Evolutionary conservation across 1,140 invertebrate genomes (phyloP).

Genomic region (Conopomorpha cramerella): DNA sequence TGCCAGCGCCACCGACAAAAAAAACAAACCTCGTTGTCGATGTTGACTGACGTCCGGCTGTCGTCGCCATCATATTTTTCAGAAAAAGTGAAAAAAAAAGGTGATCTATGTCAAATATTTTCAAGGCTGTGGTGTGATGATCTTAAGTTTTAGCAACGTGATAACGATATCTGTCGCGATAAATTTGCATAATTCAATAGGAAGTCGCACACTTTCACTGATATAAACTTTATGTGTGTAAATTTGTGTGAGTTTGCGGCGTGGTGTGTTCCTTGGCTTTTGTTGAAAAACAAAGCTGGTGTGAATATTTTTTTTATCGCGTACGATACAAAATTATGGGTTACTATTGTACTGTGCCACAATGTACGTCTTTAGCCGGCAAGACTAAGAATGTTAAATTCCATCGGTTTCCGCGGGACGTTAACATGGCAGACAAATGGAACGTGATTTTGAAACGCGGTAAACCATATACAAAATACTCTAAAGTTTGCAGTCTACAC

Average conservation of each 20-base stretch:
- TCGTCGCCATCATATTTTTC: slow-evolving; percentile 30
- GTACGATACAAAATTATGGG: no score
- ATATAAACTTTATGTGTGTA: no score
- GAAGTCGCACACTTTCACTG: background rate
- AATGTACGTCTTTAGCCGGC: slow-evolving; percentile 53
- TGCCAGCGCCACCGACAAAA: no score
- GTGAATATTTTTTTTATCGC: slow-evolving; percentile 9
- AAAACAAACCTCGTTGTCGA: no score
- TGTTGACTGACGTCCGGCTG: no score
- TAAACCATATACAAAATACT: slow-evolving; percentile 46
- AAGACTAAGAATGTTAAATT: slow-evolving; percentile 57
- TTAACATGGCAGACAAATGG: slow-evolving; percentile 41
- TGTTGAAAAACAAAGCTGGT: slow-evolving; percentile 25
- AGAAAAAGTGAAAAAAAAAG: slow-evolving; percentile 39
- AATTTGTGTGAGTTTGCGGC: slow-evolving; percentile 9
- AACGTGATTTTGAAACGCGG: slow-evolving; percentile 42
- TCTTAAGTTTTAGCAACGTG: slow-evolving; percentile 43
- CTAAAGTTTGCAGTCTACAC: slow-evolving; percentile 52
- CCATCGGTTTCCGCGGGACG: slow-evolving; percentile 44
- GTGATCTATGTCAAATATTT: slow-evolving; percentile 55
- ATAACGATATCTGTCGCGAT: slow-evolving; percentile 23
- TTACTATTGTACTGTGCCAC: slow-evolving; percentile 56
- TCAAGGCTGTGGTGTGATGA: slow-evolving; percentile 53
- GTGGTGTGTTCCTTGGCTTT: slow-evolving; percentile 10
- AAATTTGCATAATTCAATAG: background rate